Evolutionary conservation across 2,888 invertebrate species (phyloP).

Genomic region (Heptascelio sp.): DNA sequence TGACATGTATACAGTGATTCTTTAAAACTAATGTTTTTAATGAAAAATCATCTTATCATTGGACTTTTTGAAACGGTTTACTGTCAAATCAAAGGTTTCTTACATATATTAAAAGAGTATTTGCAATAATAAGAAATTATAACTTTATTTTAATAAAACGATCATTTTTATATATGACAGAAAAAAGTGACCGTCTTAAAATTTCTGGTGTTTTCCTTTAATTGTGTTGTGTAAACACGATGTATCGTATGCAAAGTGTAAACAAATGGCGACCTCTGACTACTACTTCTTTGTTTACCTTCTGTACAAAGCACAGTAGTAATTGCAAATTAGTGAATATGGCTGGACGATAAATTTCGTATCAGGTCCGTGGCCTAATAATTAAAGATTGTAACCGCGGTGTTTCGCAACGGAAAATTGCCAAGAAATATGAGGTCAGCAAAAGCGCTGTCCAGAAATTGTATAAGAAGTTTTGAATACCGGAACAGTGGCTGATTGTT

Average conservation of each 20-base stretch:
- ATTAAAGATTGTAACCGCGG: conserved; percentile 32
- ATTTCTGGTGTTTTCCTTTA: conserved; percentile 13
- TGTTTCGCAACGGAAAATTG: not conserved
- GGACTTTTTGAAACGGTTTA: not conserved
- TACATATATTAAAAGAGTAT: not conserved
- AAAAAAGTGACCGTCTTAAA: conserved; percentile 33
- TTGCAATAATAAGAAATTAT: conserved; percentile 7
- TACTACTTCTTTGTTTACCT: not conserved
- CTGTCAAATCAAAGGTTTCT: not conserved
- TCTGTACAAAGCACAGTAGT: conserved; percentile 3
- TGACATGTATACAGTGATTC: too few relatives aligned
- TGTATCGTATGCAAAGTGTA: conserved; percentile 14
- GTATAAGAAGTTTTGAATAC: conserved; percentile 40
- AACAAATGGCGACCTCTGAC: conserved; percentile 32
- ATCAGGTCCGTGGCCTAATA: conserved; percentile 42
- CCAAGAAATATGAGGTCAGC: conserved; percentile 38
- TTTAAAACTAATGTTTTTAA: conserved; percentile 7
- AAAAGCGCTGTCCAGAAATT: conserved; percentile 47
- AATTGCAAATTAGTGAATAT: conserved; percentile 26
- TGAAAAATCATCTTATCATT: conserved; percentile 11
- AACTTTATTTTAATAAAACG: conserved; percentile 13
- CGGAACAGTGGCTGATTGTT: conserved; percentile 15
- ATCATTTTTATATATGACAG: conserved; percentile 25
- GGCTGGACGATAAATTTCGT: conserved; percentile 27
- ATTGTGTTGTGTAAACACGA: conserved; percentile 13